A percentile compares a stretch with the other conserved stretches of the same genome.
phyloP scores from a whole-genome alignment of 2,113 vertebrate species.

The Gadus macrocephalus region DNA sequence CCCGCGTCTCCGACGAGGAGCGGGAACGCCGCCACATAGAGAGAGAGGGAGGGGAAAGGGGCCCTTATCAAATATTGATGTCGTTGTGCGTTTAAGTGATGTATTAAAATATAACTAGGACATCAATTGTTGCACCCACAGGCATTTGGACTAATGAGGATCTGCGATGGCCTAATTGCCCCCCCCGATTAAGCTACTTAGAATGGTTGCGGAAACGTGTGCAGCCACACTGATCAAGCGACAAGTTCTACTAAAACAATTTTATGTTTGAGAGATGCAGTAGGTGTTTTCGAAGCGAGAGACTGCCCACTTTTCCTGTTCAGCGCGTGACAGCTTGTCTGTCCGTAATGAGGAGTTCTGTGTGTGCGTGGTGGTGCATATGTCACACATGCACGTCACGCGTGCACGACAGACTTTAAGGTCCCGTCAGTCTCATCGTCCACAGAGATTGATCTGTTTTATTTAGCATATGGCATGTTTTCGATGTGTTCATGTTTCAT shows the following conservation, averaged over 20 bases:
- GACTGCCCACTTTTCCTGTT: neutral
- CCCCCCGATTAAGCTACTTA: slow-evolving; percentile 4
- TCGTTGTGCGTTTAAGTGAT: slow-evolving; percentile 54
- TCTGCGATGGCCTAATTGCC: slow-evolving; percentile 3
- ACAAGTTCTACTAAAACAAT: neutral
- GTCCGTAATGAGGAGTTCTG: too few species aligned
- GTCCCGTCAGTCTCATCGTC: too few species aligned
- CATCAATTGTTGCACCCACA: slow-evolving; percentile 28
- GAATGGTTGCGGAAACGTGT: neutral
- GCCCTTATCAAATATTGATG: slow-evolving; percentile 51
- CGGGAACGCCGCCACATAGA: too few species aligned
- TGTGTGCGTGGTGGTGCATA: too few species aligned
- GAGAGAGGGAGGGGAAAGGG: slow-evolving; percentile 8
- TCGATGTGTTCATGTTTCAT: too few species aligned
- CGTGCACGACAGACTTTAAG: too few species aligned
- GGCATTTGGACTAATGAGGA: slow-evolving; percentile 6
- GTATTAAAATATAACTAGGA: slow-evolving; percentile 60
- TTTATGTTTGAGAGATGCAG: neutral
- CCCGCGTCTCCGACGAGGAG: slow-evolving; percentile 1
- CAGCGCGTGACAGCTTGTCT: too few species aligned
- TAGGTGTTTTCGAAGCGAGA: neutral
- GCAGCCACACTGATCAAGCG: neutral
- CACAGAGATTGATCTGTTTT: too few species aligned
- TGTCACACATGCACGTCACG: too few species aligned
- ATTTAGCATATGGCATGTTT: too few species aligned